Percentiles rank a stretch among this genome's conserved stretches.
phyloP scores from a whole-genome alignment of 2,113 vertebrate species.

The Megaceryle maxima region DNA sequence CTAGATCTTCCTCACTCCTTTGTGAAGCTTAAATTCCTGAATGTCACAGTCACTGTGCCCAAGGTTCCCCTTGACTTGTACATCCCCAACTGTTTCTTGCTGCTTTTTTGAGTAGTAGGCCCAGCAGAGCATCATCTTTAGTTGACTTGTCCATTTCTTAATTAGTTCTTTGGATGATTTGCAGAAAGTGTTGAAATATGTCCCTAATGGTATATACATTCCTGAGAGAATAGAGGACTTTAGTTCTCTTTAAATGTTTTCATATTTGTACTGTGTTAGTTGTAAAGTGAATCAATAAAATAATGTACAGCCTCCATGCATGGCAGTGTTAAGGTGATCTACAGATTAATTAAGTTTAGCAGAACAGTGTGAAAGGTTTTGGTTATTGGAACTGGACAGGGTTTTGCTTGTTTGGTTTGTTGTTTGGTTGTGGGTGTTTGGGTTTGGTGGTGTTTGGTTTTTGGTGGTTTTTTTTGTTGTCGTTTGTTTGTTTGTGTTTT shows the following conservation, averaged over 20 bases:
- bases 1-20: not conserved
- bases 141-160: not conserved
- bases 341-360: constrained; percentile 34
- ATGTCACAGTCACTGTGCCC: not conserved
- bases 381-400: constrained; percentile 24
- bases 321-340: constrained; percentile 29
- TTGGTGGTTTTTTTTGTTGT: not conserved
- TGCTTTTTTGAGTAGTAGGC: not conserved
- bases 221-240: constrained; percentile 39
- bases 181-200: not conserved
- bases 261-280: constrained; percentile 33
- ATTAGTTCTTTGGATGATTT: not conserved
- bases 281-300: constrained; percentile 15
- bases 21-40: not conserved
- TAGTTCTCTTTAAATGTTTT: constrained; percentile 13
- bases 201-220: not conserved
- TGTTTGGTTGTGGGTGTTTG: not conserved
- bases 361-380: constrained; percentile 47
- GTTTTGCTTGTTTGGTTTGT: not conserved
- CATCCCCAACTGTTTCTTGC: not conserved
- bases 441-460: too few species aligned
- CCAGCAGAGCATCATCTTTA: not conserved
- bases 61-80: not conserved
- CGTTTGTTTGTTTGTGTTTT: too few species aligned
- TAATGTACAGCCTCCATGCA: not conserved